phyloP scores from a whole-genome alignment of 2,797 vertebrate species.

The Gobionotothen gibberifrons region DNA sequence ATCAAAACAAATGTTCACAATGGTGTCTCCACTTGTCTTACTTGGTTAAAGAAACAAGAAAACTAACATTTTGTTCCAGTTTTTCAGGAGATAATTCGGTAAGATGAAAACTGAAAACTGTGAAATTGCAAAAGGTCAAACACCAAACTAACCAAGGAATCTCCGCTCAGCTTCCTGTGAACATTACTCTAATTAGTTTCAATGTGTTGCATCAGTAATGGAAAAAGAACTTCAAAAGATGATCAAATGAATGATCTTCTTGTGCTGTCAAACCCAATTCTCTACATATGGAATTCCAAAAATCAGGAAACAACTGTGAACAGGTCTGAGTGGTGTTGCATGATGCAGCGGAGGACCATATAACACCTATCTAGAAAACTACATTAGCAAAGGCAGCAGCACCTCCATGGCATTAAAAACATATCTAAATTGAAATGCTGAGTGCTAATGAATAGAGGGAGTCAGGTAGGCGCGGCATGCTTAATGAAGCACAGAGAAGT shows the following conservation, averaged over 20 bases:
- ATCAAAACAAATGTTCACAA: not conserved
- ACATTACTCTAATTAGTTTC: slow-evolving; percentile 45
- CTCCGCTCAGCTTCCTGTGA: slow-evolving; percentile 27
- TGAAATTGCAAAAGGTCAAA: not conserved
- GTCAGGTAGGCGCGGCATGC: slow-evolving; percentile 21
- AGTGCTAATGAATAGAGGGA: slow-evolving; percentile 22
- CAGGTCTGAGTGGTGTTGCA: slow-evolving; percentile 32
- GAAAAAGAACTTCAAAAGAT: slow-evolving; percentile 44
- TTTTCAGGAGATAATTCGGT: not conserved
- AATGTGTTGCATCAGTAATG: slow-evolving; percentile 68
- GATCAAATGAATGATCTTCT: slow-evolving; percentile 34
- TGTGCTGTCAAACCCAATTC: slow-evolving; percentile 48
- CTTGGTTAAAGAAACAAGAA: not conserved
- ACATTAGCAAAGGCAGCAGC: slow-evolving; percentile 36
- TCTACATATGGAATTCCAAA: slow-evolving; percentile 29
- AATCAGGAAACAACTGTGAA: slow-evolving; percentile 15
- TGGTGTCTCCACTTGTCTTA: not conserved
- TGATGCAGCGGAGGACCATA: slow-evolving; percentile 1
- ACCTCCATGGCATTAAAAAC: slow-evolving; percentile 26
- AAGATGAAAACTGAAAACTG: not conserved
- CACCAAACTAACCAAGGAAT: slow-evolving; percentile 21
- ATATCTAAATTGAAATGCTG: slow-evolving; percentile 34
- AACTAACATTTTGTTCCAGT: not conserved
- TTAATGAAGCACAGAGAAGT: not conserved
- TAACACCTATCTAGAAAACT: slow-evolving; percentile 25